A percentile compares a stretch with the other conserved stretches of the same genome.
These are phyloP conservation scores for Gallinago stenura DNA, from an alignment of 2,797 vertebrate genomes.

Conservation along the genomic window DNA sequence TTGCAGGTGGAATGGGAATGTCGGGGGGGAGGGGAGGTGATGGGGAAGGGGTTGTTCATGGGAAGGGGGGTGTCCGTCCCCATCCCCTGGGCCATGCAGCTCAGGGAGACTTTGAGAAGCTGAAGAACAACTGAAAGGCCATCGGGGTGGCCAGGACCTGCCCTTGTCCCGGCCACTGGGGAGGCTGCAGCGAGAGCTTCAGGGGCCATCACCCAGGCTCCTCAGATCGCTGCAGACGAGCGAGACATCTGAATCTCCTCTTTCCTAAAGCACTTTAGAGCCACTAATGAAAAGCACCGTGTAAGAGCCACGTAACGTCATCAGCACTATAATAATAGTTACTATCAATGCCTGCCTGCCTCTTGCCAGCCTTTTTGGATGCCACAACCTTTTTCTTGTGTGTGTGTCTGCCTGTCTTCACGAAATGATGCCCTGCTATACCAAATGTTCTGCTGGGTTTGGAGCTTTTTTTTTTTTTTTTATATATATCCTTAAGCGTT, in stretches of 20 bases:
- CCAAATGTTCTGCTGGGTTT: neutral
- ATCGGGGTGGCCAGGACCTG: neutral
- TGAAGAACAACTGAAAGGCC: neutral
- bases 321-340: conserved; percentile 25
- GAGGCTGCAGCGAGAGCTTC: neutral
- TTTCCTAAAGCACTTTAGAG: conserved; percentile 57
- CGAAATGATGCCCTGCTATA: neutral
- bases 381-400: neutral
- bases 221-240: neutral
- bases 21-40: fast-evolving
- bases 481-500: neutral
- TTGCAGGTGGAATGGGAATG: neutral
- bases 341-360: neutral
- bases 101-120: neutral
- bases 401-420: neutral
- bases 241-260: neutral
- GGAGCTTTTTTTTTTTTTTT: neutral
- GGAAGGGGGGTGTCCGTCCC: no score
- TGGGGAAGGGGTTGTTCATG: neutral
- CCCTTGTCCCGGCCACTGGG: neutral
- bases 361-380: conserved; percentile 2
- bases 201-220: neutral
- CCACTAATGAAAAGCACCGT: conserved; percentile 52
- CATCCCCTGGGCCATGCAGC: neutral
- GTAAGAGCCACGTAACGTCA: neutral